Evolutionary conservation across 1,140 invertebrate species (phyloP).

Genomic region (Myzus persicae): DNA sequence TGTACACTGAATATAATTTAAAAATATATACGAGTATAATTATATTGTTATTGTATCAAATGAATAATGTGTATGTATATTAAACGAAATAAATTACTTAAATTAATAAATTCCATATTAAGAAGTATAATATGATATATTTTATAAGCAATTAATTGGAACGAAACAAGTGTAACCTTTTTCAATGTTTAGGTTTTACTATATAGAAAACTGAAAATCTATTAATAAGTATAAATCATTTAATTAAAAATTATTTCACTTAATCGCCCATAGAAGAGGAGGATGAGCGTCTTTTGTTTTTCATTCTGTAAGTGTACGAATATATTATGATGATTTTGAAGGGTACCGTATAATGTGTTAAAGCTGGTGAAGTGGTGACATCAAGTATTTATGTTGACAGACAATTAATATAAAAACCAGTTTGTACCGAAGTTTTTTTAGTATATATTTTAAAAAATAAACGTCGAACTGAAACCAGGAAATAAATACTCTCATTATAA

Average conservation of each 20-base stretch:
- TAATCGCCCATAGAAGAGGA: background rate
- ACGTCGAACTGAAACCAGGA: background rate
- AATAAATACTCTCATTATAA: slow-evolving; percentile 14
- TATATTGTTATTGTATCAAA: background rate
- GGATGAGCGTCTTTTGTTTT: background rate
- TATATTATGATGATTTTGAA: background rate
- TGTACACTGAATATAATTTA: background rate
- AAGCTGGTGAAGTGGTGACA: background rate
- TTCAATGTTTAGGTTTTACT: background rate
- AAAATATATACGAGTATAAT: background rate
- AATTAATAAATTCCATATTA: background rate
- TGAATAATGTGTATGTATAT: background rate
- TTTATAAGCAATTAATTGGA: background rate
- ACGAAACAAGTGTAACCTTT: background rate
- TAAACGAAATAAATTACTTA: background rate
- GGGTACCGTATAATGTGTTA: background rate
- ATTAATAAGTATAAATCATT: background rate
- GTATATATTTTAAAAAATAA: background rate
- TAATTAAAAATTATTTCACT: background rate
- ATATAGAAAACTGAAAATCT: background rate
- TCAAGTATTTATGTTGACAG: slow-evolving; percentile 4
- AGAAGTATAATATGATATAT: background rate
- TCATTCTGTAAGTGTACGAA: background rate
- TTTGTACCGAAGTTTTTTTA: slow-evolving; percentile 19
- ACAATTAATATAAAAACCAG: slow-evolving; percentile 23